These are phyloP conservation scores for Linepithema humile DNA, from an alignment of 1,140 invertebrate species.

Conservation along the genomic window DNA sequence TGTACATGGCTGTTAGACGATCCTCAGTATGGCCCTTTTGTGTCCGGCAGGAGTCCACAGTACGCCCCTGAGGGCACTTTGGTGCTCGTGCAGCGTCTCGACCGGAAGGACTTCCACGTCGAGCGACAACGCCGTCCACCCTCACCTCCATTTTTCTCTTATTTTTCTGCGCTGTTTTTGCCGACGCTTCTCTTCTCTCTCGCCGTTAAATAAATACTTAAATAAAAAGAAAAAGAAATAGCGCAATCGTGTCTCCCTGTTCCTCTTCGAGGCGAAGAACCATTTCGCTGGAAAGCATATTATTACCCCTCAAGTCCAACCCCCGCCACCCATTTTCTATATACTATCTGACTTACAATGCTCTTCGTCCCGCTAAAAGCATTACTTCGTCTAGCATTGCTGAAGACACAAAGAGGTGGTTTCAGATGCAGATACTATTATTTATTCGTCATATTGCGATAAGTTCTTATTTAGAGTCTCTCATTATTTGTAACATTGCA, in stretches of 20 bases:
- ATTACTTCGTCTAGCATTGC: slow-evolving; percentile 21
- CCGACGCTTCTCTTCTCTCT: background rate
- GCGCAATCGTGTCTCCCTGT: background rate
- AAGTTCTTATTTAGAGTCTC: no score
- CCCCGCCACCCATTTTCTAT: background rate
- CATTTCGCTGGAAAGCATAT: slow-evolving; percentile 39
- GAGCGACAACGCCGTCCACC: slow-evolving; percentile 10
- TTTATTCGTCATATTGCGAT: no score
- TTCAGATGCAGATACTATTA: slow-evolving; percentile 17
- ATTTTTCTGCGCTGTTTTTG: background rate
- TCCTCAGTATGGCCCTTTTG: slow-evolving; percentile 71
- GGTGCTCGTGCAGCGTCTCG: slow-evolving; percentile 55
- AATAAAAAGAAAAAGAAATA: slow-evolving; percentile 17
- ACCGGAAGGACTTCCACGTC: slow-evolving; percentile 60
- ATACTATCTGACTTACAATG: slow-evolving; percentile 26
- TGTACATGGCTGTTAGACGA: slow-evolving; percentile 66
- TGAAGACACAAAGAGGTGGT: slow-evolving; percentile 16
- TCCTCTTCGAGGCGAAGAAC: background rate
- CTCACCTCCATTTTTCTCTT: background rate
- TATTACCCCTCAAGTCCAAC: slow-evolving; percentile 35
- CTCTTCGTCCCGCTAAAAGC: slow-evolving; percentile 38
- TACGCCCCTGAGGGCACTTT: slow-evolving; percentile 69
- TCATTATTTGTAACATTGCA: no score
- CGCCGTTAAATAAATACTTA: slow-evolving; percentile 69
- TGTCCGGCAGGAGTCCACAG: slow-evolving; percentile 68